Percentiles rank a stretch among this genome's conserved stretches.
Conservation (phyloP, 2,113 vertebrate species). For the Triplophysa dalaica region DNA sequence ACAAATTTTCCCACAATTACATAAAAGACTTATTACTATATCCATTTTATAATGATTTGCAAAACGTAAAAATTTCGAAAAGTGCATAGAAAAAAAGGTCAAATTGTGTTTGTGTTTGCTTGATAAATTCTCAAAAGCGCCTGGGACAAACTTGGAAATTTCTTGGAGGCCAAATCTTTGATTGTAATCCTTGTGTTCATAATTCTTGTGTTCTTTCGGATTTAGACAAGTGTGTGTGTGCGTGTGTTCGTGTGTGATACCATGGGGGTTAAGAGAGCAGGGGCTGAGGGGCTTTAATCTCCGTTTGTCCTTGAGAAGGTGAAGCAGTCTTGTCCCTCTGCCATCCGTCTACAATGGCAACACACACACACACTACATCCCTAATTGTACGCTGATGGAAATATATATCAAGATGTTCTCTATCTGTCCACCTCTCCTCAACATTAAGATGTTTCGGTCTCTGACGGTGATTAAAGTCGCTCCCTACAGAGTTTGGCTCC, state of each 20-base stretch:
- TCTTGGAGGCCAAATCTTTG: not conserved
- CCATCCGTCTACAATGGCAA: constrained; percentile 33
- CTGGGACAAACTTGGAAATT: too few species aligned
- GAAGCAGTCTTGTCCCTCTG: constrained; percentile 41
- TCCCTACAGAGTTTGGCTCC: constrained; percentile 23
- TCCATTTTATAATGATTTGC: too few species aligned
- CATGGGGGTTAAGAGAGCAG: constrained; percentile 5
- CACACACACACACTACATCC: constrained; percentile 7
- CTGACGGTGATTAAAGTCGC: constrained; percentile 28
- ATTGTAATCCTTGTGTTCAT: not conserved
- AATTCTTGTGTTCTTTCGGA: not conserved
- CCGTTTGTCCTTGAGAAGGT: constrained; percentile 51
- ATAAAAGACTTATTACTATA: too few species aligned
- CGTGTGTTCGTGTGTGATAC: not conserved
- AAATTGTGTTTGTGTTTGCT: too few species aligned
- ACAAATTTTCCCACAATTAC: too few species aligned
- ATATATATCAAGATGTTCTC: constrained; percentile 18
- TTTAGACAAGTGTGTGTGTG: not conserved
- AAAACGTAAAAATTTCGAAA: too few species aligned
- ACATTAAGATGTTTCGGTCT: not conserved
- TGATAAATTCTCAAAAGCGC: too few species aligned
- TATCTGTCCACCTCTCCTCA: constrained; percentile 7
- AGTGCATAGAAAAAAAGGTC: too few species aligned
- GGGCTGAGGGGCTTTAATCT: constrained; percentile 40
- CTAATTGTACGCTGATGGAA: constrained; percentile 30